Percentiles rank a stretch among this genome's conserved stretches.
phyloP scores from a whole-genome alignment of 37 sponge, comb jelly and placozoan genomes.

The Hormiphora californensis region DNA sequence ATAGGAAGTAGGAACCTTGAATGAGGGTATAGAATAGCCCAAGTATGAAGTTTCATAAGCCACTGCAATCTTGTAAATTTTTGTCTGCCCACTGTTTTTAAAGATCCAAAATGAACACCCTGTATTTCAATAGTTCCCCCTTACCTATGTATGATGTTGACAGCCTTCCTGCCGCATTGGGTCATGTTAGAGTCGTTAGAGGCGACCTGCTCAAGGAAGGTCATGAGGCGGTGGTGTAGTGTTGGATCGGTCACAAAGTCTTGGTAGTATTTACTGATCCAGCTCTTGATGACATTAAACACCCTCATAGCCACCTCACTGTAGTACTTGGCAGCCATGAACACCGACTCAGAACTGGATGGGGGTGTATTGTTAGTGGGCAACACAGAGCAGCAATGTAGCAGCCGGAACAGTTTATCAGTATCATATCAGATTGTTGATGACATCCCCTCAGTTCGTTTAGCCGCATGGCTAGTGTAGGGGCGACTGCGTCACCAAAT shows the following conservation, averaged over 20 bases:
- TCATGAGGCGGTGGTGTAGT: conserved; percentile 2
- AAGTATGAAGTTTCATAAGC: no score
- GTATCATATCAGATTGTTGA: no score
- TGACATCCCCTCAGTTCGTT: no score
- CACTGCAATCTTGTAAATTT: no score
- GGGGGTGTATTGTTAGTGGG: not conserved
- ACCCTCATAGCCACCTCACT: conserved; percentile 37
- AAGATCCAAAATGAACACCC: no score
- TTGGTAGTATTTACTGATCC: conserved; percentile 30
- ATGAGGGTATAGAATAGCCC: no score
- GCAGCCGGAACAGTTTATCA: not conserved
- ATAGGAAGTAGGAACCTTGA: no score
- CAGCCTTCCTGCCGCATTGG: conserved; percentile 14
- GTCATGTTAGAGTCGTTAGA: conserved; percentile 39
- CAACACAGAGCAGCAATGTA: not conserved
- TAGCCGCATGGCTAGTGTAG: no score
- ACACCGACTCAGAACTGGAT: not conserved
- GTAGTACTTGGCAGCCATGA: conserved; percentile 38
- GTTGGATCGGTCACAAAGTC: conserved; percentile 18
- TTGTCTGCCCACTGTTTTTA: no score
- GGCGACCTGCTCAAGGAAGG: not conserved
- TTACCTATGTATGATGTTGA: conserved; percentile 36
- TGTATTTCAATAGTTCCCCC: no score
- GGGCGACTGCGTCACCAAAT: no score
- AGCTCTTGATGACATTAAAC: conserved; percentile 26